These are phyloP conservation scores for Neelides folsomi DNA, from an alignment of 2,888 invertebrate species.

Conservation along the genomic window DNA sequence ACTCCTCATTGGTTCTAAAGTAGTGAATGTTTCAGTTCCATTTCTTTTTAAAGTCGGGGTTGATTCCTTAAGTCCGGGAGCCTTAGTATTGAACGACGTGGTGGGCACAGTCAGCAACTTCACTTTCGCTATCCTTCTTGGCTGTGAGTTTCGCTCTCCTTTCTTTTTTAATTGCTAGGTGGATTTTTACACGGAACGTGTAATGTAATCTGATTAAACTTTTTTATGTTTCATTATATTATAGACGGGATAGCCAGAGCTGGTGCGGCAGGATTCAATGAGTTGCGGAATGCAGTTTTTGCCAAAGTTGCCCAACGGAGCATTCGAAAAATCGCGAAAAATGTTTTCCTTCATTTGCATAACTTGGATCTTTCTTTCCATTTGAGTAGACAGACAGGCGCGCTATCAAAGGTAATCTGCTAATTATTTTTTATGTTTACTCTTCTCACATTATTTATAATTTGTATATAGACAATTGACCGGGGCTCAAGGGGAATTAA, in stretches of 20 bases:
- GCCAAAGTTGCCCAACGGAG: constrained; percentile 95
- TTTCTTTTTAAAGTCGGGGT: constrained; percentile 90
- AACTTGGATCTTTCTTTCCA: constrained; percentile 89
- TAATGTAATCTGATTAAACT: too few species aligned
- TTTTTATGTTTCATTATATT: constrained; percentile 15
- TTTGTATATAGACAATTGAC: constrained; percentile 57
- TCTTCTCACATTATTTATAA: background rate
- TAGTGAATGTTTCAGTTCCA: constrained; percentile 82
- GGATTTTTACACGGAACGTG: background rate
- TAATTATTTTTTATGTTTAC: background rate
- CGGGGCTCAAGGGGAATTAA: constrained; percentile 91
- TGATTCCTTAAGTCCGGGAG: constrained; percentile 62
- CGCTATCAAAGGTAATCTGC: constrained; percentile 62
- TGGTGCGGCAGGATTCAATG: constrained; percentile 84
- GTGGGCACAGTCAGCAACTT: constrained; percentile 65
- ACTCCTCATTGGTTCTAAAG: constrained; percentile 66
- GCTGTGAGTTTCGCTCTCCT: constrained; percentile 53
- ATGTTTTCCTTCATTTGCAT: constrained; percentile 92
- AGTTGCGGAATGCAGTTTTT: constrained; percentile 93
- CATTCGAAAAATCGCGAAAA: constrained; percentile 80
- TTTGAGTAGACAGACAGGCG: constrained; percentile 85
- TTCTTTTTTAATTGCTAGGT: background rate
- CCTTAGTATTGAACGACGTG: constrained; percentile 61
- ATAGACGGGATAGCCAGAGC: constrained; percentile 89
- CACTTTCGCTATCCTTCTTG: constrained; percentile 65